Conservation (phyloP, 1,140 invertebrate species). For the Leucophenga varia region DNA sequence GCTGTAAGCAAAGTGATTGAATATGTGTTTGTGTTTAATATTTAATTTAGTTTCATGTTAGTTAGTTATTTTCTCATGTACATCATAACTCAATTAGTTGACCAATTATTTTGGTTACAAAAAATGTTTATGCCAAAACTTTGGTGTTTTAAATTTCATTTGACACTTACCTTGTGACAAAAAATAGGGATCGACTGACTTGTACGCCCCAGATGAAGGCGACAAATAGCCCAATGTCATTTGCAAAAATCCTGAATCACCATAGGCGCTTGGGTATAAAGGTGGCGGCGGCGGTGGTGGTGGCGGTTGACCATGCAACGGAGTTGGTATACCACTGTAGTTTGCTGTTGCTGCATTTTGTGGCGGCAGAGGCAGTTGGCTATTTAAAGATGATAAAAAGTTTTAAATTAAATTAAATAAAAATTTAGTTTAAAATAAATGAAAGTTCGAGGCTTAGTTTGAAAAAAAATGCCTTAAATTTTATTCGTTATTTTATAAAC, state of each 20-base stretch:
- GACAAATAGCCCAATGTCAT: constrained; percentile 67
- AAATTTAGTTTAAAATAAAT: too few species aligned
- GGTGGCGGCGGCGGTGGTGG: constrained; percentile 24
- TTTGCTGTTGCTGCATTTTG: constrained; percentile 23
- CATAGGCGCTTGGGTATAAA: constrained; percentile 56
- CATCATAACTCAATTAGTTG: too few species aligned
- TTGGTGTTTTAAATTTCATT: constrained; percentile 36
- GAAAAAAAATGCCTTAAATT: too few species aligned
- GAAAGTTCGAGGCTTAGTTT: too few species aligned
- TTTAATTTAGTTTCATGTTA: constrained; percentile 27
- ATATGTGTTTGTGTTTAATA: not conserved
- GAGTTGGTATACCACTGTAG: too few species aligned
- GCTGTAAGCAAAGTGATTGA: constrained; percentile 28
- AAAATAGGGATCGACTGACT: constrained; percentile 68
- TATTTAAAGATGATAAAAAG: too few species aligned
- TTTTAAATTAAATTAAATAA: too few species aligned
- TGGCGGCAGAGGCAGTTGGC: not conserved
- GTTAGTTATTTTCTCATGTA: too few species aligned
- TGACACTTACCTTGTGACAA: constrained; percentile 63
- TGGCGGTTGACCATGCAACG: constrained; percentile 44
- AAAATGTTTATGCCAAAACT: constrained; percentile 21
- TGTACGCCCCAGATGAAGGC: constrained; percentile 63
- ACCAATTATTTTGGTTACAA: constrained; percentile 7
- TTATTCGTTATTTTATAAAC: too few species aligned
- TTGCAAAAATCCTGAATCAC: constrained; percentile 62